Conservation (phyloP, 2,113 vertebrate species). For the Malaclemys terrapin region DNA sequence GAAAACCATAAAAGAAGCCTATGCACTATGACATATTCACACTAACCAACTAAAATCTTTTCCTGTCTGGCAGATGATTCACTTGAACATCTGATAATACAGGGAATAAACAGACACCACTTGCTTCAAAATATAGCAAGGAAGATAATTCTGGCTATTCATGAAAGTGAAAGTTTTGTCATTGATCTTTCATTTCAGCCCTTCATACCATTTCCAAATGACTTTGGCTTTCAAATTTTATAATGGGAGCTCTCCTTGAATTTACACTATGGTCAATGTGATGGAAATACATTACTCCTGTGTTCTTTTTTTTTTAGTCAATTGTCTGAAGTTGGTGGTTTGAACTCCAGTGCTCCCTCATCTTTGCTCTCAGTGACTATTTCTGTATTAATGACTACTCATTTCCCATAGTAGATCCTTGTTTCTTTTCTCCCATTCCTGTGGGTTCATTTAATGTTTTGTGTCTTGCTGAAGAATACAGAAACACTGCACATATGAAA, state of each 20-base stretch:
- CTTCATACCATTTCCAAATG: neutral
- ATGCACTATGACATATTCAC: neutral
- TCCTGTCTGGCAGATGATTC: neutral
- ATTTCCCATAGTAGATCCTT: neutral
- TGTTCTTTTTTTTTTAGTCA: neutral
- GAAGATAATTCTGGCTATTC: neutral
- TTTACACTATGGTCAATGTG: neutral
- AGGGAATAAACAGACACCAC: neutral
- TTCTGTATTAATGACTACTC: neutral
- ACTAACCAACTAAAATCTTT: neutral
- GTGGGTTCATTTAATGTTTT: neutral
- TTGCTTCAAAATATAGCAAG: neutral
- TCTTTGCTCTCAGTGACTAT: neutral
- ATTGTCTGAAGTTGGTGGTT: neutral
- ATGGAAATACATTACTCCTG: conserved; percentile 3
- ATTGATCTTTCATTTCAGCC: neutral
- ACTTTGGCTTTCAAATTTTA: neutral
- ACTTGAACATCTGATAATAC: neutral
- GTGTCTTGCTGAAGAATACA: neutral
- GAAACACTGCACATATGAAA: neutral
- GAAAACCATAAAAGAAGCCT: neutral
- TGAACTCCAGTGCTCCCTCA: conserved; percentile 7
- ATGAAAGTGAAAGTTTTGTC: neutral
- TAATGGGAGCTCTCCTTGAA: neutral
- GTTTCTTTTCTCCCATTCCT: neutral